A percentile compares a stretch with the other conserved stretches of the same genome.
Evolutionary conservation across 2,113 vertebrate species (phyloP).

Genomic region (Clupea harengus): DNA sequence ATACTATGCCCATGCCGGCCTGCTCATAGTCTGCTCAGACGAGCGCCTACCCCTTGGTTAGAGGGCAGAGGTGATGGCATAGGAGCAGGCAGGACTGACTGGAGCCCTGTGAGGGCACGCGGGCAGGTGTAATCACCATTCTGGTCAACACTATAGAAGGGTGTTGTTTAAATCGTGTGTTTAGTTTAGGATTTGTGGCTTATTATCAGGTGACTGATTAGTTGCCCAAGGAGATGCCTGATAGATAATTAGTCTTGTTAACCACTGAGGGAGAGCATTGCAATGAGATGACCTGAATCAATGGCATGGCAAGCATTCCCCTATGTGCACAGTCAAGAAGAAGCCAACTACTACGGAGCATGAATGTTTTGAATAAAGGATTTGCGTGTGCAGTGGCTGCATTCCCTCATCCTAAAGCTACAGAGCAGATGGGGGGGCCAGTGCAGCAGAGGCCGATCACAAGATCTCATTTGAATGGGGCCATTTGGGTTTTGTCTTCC

Average conservation of each 20-base stretch:
- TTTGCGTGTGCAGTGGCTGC: not conserved
- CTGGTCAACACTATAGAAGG: not conserved
- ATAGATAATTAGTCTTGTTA: constrained; percentile 6
- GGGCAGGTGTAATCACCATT: not conserved
- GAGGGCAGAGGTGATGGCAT: not conserved
- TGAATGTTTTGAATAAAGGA: not conserved
- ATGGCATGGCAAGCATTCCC: not conserved
- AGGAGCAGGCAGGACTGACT: not conserved
- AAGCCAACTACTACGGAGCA: not conserved
- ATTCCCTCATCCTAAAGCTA: not conserved
- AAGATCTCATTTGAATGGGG: not conserved
- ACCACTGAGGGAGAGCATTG: not conserved
- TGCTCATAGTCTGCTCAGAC: not conserved
- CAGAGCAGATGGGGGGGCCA: not conserved
- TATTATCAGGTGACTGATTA: not conserved
- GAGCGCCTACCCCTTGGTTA: not conserved
- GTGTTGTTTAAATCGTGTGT: not conserved
- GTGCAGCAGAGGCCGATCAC: not conserved
- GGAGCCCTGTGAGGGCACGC: not conserved
- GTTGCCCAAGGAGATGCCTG: not conserved
- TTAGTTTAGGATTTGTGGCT: not conserved
- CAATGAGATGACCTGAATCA: not conserved
- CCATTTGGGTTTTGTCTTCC: no score
- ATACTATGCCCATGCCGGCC: not conserved
- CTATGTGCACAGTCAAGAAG: not conserved